A percentile compares a stretch with the other conserved stretches of the same genome.
Conservation (phyloP, 2,113 vertebrate species). For the Oryzias melastigma region DNA sequence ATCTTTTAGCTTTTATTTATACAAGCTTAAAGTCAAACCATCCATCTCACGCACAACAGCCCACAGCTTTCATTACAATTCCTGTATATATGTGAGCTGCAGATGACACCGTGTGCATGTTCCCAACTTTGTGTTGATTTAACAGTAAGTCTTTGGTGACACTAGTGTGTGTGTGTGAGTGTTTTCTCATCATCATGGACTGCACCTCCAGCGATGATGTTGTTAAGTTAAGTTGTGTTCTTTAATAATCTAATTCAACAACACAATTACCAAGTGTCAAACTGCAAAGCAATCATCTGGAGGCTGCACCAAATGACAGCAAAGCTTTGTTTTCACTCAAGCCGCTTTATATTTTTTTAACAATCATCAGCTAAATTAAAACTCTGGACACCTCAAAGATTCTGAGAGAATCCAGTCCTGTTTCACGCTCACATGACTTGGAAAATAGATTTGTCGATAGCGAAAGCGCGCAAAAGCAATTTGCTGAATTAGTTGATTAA, state of each 20-base stretch:
- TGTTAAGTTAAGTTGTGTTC: slow-evolving; percentile 61
- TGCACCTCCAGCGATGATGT: slow-evolving; percentile 53
- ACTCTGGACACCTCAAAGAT: slow-evolving; percentile 1
- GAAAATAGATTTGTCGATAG: slow-evolving; percentile 28
- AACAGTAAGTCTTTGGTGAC: slow-evolving; percentile 42
- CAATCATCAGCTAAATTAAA: slow-evolving; percentile 31
- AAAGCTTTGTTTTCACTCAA: slow-evolving; percentile 21
- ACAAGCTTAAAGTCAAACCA: slow-evolving; percentile 73
- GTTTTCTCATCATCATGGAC: slow-evolving; percentile 51
- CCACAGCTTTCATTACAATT: slow-evolving; percentile 62
- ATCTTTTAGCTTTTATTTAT: slow-evolving; percentile 75
- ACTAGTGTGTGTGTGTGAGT: slow-evolving; percentile 15
- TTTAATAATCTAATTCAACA: slow-evolving; percentile 74
- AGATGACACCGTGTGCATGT: slow-evolving; percentile 53
- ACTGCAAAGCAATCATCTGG: slow-evolving; percentile 26
- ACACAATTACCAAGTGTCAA: slow-evolving; percentile 74
- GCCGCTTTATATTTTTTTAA: slow-evolving; percentile 7
- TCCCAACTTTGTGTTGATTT: slow-evolving; percentile 61
- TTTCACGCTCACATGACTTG: slow-evolving; percentile 33
- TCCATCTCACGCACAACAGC: slow-evolving; percentile 65
- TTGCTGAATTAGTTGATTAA: slow-evolving; percentile 9
- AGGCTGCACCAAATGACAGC: slow-evolving; percentile 34
- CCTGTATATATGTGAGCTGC: slow-evolving; percentile 21
- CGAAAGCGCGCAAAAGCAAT: slow-evolving; percentile 5
- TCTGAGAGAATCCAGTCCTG: slow-evolving; percentile 21